A percentile compares a stretch with the other conserved stretches of the same genome.
Conservation (phyloP, 2,888 invertebrate genomes). For the Elegia similella region DNA sequence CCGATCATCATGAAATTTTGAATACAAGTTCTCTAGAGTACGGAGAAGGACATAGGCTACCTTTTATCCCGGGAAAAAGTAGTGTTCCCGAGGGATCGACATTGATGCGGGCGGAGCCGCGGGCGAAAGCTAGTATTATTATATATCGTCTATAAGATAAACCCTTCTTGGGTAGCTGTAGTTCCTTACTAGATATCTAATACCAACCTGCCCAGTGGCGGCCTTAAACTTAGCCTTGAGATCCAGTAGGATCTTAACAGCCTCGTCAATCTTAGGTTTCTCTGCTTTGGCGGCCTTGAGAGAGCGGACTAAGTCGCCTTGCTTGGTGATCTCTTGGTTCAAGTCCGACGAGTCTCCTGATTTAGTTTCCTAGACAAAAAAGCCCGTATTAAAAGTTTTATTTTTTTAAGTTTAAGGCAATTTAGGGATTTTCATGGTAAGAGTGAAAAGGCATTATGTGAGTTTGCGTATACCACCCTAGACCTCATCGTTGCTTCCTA, state of each 20-base stretch:
- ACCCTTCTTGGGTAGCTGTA: neutral
- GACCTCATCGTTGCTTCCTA: too few species aligned
- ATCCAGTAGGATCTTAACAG: slow-evolving; percentile 81
- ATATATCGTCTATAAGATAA: slow-evolving; percentile 2
- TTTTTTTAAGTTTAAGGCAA: too few species aligned
- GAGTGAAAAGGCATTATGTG: too few species aligned
- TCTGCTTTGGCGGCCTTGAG: slow-evolving; percentile 85
- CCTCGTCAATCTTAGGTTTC: slow-evolving; percentile 73
- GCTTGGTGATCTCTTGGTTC: slow-evolving; percentile 43
- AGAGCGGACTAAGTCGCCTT: slow-evolving; percentile 85
- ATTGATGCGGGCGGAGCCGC: too few species aligned
- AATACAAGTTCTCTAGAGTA: too few species aligned
- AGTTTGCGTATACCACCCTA: too few species aligned
- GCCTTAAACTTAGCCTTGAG: slow-evolving; percentile 89
- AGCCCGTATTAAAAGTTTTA: neutral
- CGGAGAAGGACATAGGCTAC: too few species aligned
- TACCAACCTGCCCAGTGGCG: slow-evolving; percentile 51
- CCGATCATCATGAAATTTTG: too few species aligned
- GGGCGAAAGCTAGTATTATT: too few species aligned
- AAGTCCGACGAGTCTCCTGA: slow-evolving; percentile 29
- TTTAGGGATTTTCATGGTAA: too few species aligned
- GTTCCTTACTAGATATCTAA: neutral
- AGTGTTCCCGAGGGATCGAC: too few species aligned
- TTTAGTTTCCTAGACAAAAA: neutral
- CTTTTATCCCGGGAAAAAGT: too few species aligned